Conservation (phyloP, 2,888 invertebrate species). For the Cataglyphis cursor region DNA sequence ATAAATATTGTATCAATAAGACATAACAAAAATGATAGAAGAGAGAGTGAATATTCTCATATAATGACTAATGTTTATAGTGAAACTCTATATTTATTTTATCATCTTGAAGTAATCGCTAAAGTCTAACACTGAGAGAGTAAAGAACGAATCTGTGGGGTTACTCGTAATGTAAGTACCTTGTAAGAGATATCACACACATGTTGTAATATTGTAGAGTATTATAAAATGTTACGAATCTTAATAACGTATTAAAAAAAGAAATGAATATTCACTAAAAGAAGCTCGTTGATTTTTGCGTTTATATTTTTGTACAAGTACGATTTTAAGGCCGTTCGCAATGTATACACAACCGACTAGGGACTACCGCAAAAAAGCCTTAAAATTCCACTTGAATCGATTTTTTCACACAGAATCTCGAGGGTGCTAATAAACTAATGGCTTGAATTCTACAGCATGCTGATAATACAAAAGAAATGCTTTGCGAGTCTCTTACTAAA, state of each 20-base stretch:
- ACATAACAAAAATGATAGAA: conserved; percentile 13
- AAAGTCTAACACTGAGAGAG: conserved; percentile 61
- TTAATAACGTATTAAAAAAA: conserved; percentile 79
- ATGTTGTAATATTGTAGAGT: conserved; percentile 84
- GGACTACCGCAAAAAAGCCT: conserved; percentile 60
- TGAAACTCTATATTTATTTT: conserved; percentile 58
- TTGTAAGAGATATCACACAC: conserved; percentile 83
- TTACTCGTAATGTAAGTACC: conserved; percentile 77
- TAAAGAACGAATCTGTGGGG: conserved; percentile 74
- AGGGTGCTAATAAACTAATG: conserved; percentile 71
- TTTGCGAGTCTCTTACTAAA: conserved; percentile 59
- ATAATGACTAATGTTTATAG: conserved; percentile 42
- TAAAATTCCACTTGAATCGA: conserved; percentile 66
- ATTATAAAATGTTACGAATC: conserved; percentile 84
- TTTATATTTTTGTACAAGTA: conserved; percentile 71
- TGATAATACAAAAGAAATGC: conserved; percentile 59
- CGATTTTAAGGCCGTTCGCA: conserved; percentile 66
- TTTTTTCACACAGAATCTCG: conserved; percentile 67
- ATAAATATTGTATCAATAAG: conserved; percentile 38
- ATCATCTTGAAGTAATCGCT: conserved; percentile 44
- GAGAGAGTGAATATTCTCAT: conserved; percentile 25
- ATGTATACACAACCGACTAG: conserved; percentile 43
- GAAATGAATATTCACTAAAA: conserved; percentile 70
- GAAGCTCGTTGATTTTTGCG: conserved; percentile 78
- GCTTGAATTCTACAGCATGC: conserved; percentile 70